These are phyloP conservation scores for Macroramphosus scolopax DNA, from an alignment of 2,797 vertebrate genomes.

Conservation along the genomic window DNA sequence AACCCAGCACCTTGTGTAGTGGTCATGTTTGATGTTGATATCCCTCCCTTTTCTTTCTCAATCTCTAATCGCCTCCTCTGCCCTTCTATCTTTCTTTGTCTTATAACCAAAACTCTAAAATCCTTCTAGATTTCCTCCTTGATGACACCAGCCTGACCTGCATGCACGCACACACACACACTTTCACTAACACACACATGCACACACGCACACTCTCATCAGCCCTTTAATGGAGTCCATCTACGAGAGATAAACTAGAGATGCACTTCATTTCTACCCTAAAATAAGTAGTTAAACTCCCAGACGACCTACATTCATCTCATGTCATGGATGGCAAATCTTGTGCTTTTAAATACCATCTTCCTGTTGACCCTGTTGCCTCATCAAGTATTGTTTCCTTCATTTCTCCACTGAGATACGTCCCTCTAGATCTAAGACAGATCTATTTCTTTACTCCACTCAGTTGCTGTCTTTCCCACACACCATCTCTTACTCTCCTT, in stretches of 20 bases:
- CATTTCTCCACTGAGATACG: slow-evolving; percentile 31
- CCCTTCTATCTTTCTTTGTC: slow-evolving; percentile 64
- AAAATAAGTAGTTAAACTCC: too few species aligned
- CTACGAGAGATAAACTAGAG: slow-evolving; percentile 68
- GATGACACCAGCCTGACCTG: slow-evolving; percentile 71
- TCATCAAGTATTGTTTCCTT: slow-evolving; percentile 35
- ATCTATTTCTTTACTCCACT: slow-evolving; percentile 44
- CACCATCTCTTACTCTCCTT: slow-evolving; percentile 43
- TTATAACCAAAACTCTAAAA: slow-evolving; percentile 80
- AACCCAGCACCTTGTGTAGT: slow-evolving; percentile 88
- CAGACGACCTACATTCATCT: slow-evolving; percentile 31
- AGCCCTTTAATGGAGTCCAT: slow-evolving; percentile 29
- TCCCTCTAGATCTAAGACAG: slow-evolving; percentile 59
- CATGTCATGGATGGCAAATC: slow-evolving; percentile 47
- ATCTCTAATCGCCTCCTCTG: slow-evolving; percentile 57
- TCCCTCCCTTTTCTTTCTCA: slow-evolving; percentile 69
- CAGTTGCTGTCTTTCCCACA: slow-evolving; percentile 51
- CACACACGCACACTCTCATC: slow-evolving; percentile 9
- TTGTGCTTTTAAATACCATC: slow-evolving; percentile 20
- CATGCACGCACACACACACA: slow-evolving; percentile 52
- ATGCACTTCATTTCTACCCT: slow-evolving; percentile 55
- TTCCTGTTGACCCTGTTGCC: slow-evolving; percentile 26
- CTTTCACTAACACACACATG: slow-evolving; percentile 18
- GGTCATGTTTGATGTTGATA: slow-evolving; percentile 88
- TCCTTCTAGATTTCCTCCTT: slow-evolving; percentile 79